phyloP scores from a whole-genome alignment of 2,797 vertebrate genomes.

The Hafferia zeledoni region DNA sequence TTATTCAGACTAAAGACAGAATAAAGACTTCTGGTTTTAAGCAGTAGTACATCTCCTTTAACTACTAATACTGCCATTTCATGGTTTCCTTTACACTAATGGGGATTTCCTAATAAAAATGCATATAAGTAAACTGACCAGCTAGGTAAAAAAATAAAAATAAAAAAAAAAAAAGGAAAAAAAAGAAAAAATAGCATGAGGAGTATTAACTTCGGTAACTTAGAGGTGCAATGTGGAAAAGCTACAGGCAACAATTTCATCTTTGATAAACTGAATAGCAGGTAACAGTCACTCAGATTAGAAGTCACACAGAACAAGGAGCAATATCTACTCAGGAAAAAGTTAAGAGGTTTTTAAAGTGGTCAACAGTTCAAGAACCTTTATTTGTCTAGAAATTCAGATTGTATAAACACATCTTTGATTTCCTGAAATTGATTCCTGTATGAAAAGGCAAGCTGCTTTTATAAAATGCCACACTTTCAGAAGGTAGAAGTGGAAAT shows the following conservation, averaged over 20 bases:
- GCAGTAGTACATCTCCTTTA: neutral
- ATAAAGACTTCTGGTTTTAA: neutral
- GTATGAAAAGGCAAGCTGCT: neutral
- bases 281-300: constrained; percentile 22
- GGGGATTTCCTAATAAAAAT: constrained; percentile 38
- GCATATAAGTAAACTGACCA: neutral
- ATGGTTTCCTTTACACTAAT: neutral
- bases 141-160: neutral
- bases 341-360: constrained; percentile 24
- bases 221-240: constrained; percentile 10
- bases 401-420: neutral
- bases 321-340: constrained; percentile 31
- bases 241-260: neutral
- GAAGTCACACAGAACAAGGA: neutral
- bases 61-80: neutral
- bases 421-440: constrained; percentile 19
- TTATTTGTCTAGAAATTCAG: constrained; percentile 28
- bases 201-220: neutral
- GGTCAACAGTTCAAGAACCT: neutral
- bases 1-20: neutral
- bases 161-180: neutral
- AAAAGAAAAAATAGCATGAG: too few species aligned
- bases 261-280: neutral
- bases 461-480: neutral
- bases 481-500: neutral